Conservation (phyloP, 2,888 invertebrate genomes). For the Diploptera punctata region DNA sequence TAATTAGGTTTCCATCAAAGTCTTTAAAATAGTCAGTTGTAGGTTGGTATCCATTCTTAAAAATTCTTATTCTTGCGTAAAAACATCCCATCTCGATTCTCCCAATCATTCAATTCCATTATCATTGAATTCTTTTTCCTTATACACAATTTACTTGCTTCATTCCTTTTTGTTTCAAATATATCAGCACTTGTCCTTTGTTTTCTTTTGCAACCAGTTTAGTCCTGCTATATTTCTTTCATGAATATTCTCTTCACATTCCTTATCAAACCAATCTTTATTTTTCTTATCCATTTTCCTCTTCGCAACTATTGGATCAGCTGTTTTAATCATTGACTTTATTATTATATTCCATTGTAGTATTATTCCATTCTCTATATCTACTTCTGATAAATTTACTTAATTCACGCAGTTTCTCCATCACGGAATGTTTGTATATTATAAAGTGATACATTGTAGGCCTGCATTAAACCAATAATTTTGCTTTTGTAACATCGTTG, state of each 20-base stretch:
- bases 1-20: background rate
- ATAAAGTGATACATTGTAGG: too few relatives aligned
- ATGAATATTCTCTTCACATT: background rate
- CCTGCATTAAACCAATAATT: too few relatives aligned
- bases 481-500: too few relatives aligned
- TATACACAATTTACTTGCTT: background rate
- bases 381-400: background rate
- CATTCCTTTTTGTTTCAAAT: background rate
- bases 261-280: background rate
- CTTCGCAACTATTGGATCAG: background rate
- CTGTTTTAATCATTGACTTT: background rate
- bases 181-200: background rate
- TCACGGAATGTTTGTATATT: too few relatives aligned
- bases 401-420: background rate
- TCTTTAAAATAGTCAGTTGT: background rate
- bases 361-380: background rate
- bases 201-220: background rate
- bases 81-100: background rate
- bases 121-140: background rate
- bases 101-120: too few relatives aligned
- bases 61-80: background rate
- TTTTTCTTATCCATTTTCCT: background rate
- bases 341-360: background rate
- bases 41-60: background rate
- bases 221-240: background rate